Percentiles rank a stretch among this genome's conserved stretches.
Evolutionary conservation across 1,140 invertebrate genomes (phyloP).

Genomic region (Cepaea nemoralis): DNA sequence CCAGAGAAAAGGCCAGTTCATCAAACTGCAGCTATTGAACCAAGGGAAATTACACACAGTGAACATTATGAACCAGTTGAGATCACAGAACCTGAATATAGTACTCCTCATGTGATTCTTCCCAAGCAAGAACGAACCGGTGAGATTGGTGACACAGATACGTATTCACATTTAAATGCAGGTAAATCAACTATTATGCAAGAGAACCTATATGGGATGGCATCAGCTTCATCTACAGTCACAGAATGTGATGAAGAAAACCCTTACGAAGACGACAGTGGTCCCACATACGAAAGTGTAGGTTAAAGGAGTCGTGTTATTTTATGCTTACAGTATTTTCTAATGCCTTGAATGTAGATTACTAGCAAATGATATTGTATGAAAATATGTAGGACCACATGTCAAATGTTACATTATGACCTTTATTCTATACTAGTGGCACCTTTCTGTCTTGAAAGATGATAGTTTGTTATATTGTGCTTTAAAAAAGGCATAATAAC

Average conservation of each 20-base stretch:
- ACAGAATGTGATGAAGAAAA: neutral
- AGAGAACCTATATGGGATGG: slow-evolving; percentile 15
- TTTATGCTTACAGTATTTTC: no score
- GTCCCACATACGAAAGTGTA: neutral
- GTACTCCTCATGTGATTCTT: neutral
- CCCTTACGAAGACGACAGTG: slow-evolving; percentile 15
- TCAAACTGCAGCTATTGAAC: neutral
- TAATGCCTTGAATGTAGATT: no score
- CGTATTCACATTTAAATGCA: neutral
- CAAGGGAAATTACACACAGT: neutral
- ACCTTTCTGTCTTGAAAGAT: no score
- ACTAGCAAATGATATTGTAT: no score
- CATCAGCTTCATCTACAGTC: slow-evolving; percentile 1
- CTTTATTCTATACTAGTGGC: no score
- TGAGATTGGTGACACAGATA: neutral
- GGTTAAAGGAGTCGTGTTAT: no score
- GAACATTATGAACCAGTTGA: neutral
- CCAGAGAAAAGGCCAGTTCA: neutral
- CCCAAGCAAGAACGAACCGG: neutral
- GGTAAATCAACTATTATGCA: neutral
- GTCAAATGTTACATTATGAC: no score
- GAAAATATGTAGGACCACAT: no score
- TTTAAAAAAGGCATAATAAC: no score
- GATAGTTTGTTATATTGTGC: no score
- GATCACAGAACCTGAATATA: neutral